Conservation (phyloP, 1,140 invertebrate species). For the Aporrectodea caliginosa region DNA sequence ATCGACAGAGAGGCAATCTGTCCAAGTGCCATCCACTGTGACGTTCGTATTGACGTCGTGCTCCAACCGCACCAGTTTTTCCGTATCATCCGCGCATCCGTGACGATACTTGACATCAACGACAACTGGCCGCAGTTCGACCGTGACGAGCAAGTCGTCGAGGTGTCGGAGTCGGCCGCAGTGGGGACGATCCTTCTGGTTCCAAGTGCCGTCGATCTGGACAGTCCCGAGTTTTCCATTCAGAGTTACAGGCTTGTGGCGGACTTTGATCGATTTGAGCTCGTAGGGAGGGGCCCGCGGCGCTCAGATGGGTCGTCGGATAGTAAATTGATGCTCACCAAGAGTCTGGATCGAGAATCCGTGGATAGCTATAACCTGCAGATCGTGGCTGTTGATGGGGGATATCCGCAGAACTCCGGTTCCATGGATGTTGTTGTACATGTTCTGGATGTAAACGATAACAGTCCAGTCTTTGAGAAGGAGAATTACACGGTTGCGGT, state of each 20-base stretch:
- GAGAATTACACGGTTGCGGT: slow-evolving; percentile 13
- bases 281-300: not conserved
- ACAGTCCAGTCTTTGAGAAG: slow-evolving; percentile 29
- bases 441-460: slow-evolving; percentile 33
- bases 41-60: slow-evolving; percentile 3
- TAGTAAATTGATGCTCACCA: slow-evolving; percentile 11
- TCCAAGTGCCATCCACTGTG: not conserved
- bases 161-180: slow-evolving; percentile 18
- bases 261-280: not conserved
- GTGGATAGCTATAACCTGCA: slow-evolving; percentile 17
- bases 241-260: slow-evolving; percentile 19
- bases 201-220: slow-evolving; percentile 24
- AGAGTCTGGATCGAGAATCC: slow-evolving; percentile 23
- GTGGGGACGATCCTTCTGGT: slow-evolving; percentile 4
- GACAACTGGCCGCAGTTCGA: not conserved
- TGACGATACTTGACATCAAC: not conserved
- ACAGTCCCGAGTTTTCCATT: slow-evolving; percentile 22
- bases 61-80: slow-evolving; percentile 6
- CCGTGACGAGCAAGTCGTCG: not conserved
- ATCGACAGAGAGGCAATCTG: slow-evolving; percentile 22
- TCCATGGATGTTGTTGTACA: slow-evolving; percentile 16
- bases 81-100: not conserved
- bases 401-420: slow-evolving; percentile 25
- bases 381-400: slow-evolving; percentile 28
- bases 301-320: not conserved